These are phyloP conservation scores for Barbus barbus DNA, from an alignment of 2,113 vertebrate genomes.

Conservation along the genomic window DNA sequence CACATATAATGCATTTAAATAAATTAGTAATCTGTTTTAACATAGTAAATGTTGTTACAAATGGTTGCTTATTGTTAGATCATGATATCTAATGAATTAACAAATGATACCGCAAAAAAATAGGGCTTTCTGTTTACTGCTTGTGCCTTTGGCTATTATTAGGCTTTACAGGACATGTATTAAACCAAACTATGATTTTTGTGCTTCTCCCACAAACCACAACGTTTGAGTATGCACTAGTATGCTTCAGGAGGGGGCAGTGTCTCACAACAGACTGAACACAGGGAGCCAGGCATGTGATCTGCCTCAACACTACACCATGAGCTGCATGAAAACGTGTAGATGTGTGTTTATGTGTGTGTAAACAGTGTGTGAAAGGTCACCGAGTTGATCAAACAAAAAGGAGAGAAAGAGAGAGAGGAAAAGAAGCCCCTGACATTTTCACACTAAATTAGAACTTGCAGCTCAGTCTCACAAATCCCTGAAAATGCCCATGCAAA, in stretches of 20 bases:
- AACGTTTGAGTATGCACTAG: background rate
- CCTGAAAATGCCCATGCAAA: constrained; percentile 47
- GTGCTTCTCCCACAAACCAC: background rate
- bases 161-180: too few relatives aligned
- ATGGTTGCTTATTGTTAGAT: too few relatives aligned
- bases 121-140: too few relatives aligned
- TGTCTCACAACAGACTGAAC: constrained; percentile 9
- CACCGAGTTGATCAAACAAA: constrained; percentile 52
- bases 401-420: constrained; percentile 41
- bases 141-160: background rate
- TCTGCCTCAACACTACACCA: background rate
- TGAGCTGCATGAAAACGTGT: constrained; percentile 21
- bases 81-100: too few relatives aligned
- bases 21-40: too few relatives aligned
- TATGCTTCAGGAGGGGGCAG: constrained; percentile 45
- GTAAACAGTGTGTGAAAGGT: constrained; percentile 46
- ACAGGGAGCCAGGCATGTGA: background rate
- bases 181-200: too few relatives aligned
- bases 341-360: constrained; percentile 25
- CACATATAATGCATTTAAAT: too few relatives aligned
- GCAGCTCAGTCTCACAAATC: constrained; percentile 35
- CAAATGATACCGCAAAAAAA: too few relatives aligned
- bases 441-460: constrained; percentile 51
- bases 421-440: constrained; percentile 51
- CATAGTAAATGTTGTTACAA: too few relatives aligned